These are phyloP conservation scores for Brotogeris chrysoptera DNA, from an alignment of 2,797 vertebrate species.

Conservation along the genomic window DNA sequence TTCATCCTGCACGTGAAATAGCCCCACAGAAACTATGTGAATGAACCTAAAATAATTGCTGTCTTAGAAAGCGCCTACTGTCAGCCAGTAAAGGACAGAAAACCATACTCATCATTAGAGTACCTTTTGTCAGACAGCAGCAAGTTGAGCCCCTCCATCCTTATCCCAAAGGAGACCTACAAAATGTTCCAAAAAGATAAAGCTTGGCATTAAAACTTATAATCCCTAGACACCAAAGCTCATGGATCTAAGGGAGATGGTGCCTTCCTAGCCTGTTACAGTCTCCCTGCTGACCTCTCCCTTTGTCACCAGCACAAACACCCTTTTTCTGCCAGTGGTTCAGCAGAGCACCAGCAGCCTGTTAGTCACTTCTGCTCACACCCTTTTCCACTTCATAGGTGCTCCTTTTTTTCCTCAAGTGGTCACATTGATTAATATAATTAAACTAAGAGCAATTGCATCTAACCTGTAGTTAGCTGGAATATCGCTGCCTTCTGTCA, in stretches of 20 bases:
- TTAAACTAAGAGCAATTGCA: slow-evolving; percentile 52
- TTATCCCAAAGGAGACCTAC: neutral
- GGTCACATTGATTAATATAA: slow-evolving; percentile 32
- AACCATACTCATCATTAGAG: neutral
- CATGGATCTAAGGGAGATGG: neutral
- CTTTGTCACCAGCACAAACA: slow-evolving; percentile 13
- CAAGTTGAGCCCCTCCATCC: neutral
- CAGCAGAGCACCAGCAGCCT: neutral
- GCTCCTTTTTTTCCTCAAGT: neutral
- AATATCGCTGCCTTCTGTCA: slow-evolving; percentile 49
- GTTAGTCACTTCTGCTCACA: neutral
- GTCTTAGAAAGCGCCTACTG: neutral
- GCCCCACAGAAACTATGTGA: neutral
- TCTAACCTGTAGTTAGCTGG: slow-evolving; percentile 25
- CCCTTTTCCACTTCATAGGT: neutral
- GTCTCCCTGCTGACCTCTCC: neutral
- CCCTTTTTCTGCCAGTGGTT: neutral
- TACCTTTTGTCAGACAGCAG: neutral
- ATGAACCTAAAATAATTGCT: neutral
- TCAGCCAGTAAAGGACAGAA: neutral
- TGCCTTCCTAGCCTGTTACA: neutral
- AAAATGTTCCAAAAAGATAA: neutral
- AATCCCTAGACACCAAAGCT: neutral
- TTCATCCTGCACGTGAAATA: neutral
- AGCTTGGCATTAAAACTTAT: neutral